These are phyloP conservation scores for Paracyclopina nana DNA, from an alignment of 1,140 invertebrate genomes.

Conservation along the genomic window DNA sequence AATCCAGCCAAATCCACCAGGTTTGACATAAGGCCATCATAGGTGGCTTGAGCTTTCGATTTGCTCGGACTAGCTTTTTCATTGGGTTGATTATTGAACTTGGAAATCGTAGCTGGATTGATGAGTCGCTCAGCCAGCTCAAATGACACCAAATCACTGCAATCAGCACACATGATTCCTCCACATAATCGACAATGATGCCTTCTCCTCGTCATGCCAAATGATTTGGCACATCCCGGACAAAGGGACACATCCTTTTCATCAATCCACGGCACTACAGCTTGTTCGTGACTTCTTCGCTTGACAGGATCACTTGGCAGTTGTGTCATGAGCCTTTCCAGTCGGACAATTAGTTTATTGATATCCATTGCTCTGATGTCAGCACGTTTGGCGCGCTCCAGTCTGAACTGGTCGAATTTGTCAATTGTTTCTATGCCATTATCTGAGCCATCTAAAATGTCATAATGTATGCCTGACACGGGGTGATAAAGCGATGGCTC, in stretches of 20 bases:
- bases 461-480: neutral
- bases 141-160: conserved; percentile 67
- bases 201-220: conserved; percentile 64
- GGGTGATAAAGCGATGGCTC: neutral
- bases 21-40: neutral
- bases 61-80: neutral
- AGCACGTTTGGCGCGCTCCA: conserved; percentile 33
- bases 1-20: neutral
- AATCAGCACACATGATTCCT: conserved; percentile 79
- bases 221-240: conserved; percentile 68
- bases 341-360: conserved; percentile 78
- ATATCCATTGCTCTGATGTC: conserved; percentile 80
- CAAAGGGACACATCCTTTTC: conserved; percentile 73
- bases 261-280: conserved; percentile 77
- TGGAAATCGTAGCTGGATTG: conserved; percentile 6
- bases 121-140: conserved; percentile 41
- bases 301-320: conserved; percentile 55
- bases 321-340: conserved; percentile 72
- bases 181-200: conserved; percentile 95
- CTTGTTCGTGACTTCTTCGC: conserved; percentile 51
- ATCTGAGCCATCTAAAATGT: neutral
- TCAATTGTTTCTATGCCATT: neutral
- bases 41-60: neutral
- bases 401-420: neutral
- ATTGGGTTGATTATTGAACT: neutral